Evolutionary conservation across 2,888 invertebrate species (phyloP), one percentile per base, ranked within the genome.

Genomic region (Catotricha subobsoleta): DNA sequence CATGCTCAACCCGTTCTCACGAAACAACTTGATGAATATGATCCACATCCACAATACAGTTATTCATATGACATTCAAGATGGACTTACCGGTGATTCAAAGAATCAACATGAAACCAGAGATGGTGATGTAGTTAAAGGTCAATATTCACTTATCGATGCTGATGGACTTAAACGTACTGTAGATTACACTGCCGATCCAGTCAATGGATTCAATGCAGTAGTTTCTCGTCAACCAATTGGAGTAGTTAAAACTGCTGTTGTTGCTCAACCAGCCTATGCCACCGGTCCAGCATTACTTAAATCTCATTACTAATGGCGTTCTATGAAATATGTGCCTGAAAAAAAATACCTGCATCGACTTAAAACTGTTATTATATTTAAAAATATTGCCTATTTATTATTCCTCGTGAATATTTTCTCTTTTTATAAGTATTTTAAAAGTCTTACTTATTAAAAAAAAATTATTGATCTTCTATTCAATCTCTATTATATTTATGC

Each of bases 121-220:
- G 62, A 65, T 47, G 75, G 75, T n/a, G 73, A 73, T 59, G 67
- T 67, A 49, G 75, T 75, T 34, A 68, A 69, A 54, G 73, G 62
- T 56, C 71, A 62, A 47, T 67, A 67, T 51, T 66, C 66, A 7
- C 54, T 67, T 8, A 55, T 58, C 19, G 67, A 67, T 49, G 68
- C 74, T 20, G 74, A 75, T 52, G 74, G 74, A 49, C 71, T 69
- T 42, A 69, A 68, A 54, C 69, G 74, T 48, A 72, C 69, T 23
- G 74, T 75, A 1, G 74, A 75, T 48, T 73, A 73, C 53, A 65
- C 62, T 2, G 66, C 67, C 28, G 67, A 67, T 51, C 61, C 64
- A n/a, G 55, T 64, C 45, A 56, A 67, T 49, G 67, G 58, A 15
- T 60, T 61, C 50, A 60, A 62, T 42, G 62, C 62, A 29, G 51